Evolutionary conservation across 1,140 invertebrate genomes (phyloP).

Genomic region (Brachionus manjavacas): DNA sequence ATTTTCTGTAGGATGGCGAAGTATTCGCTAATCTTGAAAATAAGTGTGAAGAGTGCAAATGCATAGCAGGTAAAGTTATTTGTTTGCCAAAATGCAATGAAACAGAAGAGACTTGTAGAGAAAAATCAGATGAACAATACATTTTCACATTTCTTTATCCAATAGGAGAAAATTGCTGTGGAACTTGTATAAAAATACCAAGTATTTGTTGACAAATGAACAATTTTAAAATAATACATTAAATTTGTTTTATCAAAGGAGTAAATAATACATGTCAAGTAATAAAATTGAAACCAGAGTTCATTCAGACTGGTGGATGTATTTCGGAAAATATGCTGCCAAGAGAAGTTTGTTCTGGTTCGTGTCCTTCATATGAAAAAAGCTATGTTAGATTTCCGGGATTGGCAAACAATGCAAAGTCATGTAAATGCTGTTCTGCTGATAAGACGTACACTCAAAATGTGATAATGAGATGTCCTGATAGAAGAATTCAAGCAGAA

Average conservation of each 20-base stretch:
- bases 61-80: background rate
- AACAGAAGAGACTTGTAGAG: background rate
- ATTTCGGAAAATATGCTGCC: conserved; percentile 39
- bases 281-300: background rate
- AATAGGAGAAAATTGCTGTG: background rate
- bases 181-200: background rate
- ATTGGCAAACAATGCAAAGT: background rate
- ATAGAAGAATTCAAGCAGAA: background rate
- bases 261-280: conserved; percentile 1
- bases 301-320: conserved; percentile 7
- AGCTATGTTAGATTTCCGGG: conserved; percentile 8
- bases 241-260: background rate
- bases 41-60: conserved; percentile 24
- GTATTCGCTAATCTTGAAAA: background rate
- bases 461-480: conserved; percentile 17
- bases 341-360: conserved; percentile 1
- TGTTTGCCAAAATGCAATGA: background rate
- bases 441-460: conserved; percentile 14
- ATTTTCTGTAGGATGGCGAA: background rate
- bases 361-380: background rate
- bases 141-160: background rate
- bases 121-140: background rate
- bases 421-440: conserved; percentile 31
- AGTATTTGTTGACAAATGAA: background rate
- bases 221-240: background rate